Evolutionary conservation across 2,888 invertebrate genomes (phyloP).

Genomic region (Perizoma affinitatum): DNA sequence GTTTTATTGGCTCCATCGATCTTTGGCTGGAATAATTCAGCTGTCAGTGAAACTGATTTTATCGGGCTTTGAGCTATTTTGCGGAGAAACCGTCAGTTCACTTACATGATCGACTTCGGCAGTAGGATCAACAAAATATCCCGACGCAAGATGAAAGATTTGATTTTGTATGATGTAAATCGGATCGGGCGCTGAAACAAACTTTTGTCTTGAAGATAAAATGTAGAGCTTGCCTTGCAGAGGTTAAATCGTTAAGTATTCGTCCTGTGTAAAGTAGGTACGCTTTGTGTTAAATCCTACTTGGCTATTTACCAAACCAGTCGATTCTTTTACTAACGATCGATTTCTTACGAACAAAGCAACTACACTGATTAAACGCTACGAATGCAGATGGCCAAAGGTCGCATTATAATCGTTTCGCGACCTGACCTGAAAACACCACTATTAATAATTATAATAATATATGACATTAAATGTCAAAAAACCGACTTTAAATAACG

Average conservation of each 20-base stretch:
- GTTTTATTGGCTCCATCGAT: constrained; percentile 28
- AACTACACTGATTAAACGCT: constrained; percentile 22
- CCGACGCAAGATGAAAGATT: neutral
- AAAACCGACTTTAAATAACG: too few relatives aligned
- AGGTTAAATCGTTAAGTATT: too few relatives aligned
- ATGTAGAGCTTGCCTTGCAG: too few relatives aligned
- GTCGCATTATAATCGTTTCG: constrained; percentile 34
- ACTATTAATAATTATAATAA: neutral
- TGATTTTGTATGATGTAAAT: neutral
- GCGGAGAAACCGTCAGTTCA: constrained; percentile 10
- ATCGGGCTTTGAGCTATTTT: constrained; percentile 15
- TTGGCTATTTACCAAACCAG: too few relatives aligned
- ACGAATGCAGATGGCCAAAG: constrained; percentile 33
- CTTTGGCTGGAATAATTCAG: constrained; percentile 23
- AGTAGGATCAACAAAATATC: neutral
- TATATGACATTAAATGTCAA: too few relatives aligned
- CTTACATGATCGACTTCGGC: constrained; percentile 12
- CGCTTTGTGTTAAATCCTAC: too few relatives aligned
- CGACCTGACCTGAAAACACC: constrained; percentile 27
- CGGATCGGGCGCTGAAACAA: too few relatives aligned
- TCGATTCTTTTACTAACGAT: too few relatives aligned
- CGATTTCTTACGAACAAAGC: neutral
- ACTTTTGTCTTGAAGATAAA: too few relatives aligned
- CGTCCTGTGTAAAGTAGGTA: too few relatives aligned
- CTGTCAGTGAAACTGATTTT: constrained; percentile 27